Base-by-base conservation (phyloP, 2,797 vertebrate genomes). In the Lemur catta region DNA sequence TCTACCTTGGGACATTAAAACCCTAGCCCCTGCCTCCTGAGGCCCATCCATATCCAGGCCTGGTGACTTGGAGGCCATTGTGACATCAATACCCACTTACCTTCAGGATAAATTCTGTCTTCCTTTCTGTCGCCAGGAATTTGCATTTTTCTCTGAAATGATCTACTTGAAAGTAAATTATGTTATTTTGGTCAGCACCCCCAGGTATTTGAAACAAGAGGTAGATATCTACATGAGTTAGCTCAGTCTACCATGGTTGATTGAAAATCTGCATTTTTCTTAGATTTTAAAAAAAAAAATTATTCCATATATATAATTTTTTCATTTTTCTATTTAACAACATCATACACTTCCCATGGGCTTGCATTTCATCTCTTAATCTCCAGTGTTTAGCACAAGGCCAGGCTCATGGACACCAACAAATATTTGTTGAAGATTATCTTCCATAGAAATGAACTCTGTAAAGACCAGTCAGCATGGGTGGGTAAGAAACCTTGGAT, bases 151-250 rank as follows among this genome's bases (percentile, higher is more conserved):
- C 43, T 79, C 63, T 86, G 76, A 94, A 93, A 91, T 2, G 22
- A 63, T 63, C 74, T 93, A 48, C 63, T 94, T 86, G 28, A 48
- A 97, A 95, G 80, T 84, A 95, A 89, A 82, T 6, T 28, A 76
- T 65, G 26, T 35, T 76, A 78, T 67, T 85, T 89, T 80, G 76
- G 33, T 74, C 28, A 94, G 82, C 13, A 96, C 4, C 28, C 28
- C 48, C 35, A 84, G 6, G 5, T n/a, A 89, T 84, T n/a, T 69
- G 50, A 52, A 88, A 14, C 35, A 89, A 52, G 26, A 72, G 14
- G 43, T n/a, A 18, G 43, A n/a, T 22, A 79, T 2, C 4, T 41
- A 76, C 2, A 1, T 46, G 69, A 93, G 43, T 80, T 59, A 72
- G 79, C 15, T 88, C 35, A 41, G 15, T 78, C 46, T 86, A 46